Evolutionary conservation across 2,113 vertebrate species (phyloP), one percentile per base, ranked within the genome.

Genomic region (Syrrhaptes paradoxus): DNA sequence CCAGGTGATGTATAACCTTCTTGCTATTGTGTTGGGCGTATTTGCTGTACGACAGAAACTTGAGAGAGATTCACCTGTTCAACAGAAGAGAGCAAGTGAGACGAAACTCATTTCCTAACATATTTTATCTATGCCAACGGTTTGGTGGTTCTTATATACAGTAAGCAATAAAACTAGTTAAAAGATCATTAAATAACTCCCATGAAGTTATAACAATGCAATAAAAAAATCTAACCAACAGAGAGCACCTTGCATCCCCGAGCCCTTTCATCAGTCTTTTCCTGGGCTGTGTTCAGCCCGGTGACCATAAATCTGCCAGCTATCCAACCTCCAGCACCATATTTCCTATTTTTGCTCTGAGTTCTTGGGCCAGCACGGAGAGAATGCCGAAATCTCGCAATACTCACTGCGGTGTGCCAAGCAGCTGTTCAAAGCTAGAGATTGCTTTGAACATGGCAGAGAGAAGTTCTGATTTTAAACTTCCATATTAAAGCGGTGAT

Each of bases 381-480:
- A 62, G 57, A 75, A 48, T 45, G 45, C 25, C 3, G 21, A 25
- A 95, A 85, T 88, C 77, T 79, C 58, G 70, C 58, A 75, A 2
- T 61, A 41, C 28, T 77, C 19, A 12, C 65, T 82, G 2, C 70
- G 49, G 45, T 84, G 51, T 65, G 54, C n/a, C 80, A 84, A 87
- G 76, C 55, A 91, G 52, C 84, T 90, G 76, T 89, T 93, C 83
- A 96, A 96, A 96, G 91, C 93, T 59, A 51, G 38, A 92, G 55
- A 96, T 61, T 51, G 34, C 94, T 97, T 96, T 97, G 96, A 96
- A 96, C 83, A 88, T 90, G 85, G 70, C 54, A 76, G 95, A 91
- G 84, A 92, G 90, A 96, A 77, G 63, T 94, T 95, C 95, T 95
- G 82, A 91, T 93, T 93, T 92, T 81, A 93, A 93, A 95, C 89